Conservation (phyloP, 2,797 vertebrate species). For the Eulemur mongoz region DNA sequence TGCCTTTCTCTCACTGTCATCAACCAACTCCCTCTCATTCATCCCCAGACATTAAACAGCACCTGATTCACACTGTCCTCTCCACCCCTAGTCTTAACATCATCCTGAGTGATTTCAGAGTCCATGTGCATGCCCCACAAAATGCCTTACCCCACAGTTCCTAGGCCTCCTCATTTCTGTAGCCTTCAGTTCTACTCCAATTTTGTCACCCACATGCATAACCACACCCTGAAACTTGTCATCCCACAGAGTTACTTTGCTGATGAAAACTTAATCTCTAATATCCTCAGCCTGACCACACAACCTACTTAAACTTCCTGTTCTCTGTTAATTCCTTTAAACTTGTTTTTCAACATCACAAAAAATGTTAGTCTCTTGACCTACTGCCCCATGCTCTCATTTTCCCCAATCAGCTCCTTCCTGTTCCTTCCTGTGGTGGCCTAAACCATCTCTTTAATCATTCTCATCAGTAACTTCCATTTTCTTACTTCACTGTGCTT, state of each 20-base stretch:
- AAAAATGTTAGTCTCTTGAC: not conserved
- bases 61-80: constrained; percentile 20
- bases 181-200: constrained; percentile 34
- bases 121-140: not conserved
- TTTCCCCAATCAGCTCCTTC: not conserved
- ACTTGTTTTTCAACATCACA: constrained; percentile 58
- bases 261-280: constrained; percentile 52
- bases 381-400: not conserved
- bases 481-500: not conserved
- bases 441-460: not conserved
- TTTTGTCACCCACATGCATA: constrained; percentile 7
- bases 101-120: not conserved
- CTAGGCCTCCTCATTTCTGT: not conserved
- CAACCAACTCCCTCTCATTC: constrained; percentile 10
- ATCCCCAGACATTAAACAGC: not conserved
- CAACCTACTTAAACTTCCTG: constrained; percentile 58
- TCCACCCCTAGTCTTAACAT: not conserved
- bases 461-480: not conserved
- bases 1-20: not conserved
- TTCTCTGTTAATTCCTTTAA: constrained; percentile 40
- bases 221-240: constrained; percentile 62
- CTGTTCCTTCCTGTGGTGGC: not conserved
- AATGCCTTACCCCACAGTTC: not conserved
- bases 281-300: constrained; percentile 43
- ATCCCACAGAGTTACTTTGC: constrained; percentile 37